Evolutionary conservation across 1,140 invertebrate species (phyloP), one percentile per base, ranked within the genome.

Genomic region (Oreohelix idahoensis): DNA sequence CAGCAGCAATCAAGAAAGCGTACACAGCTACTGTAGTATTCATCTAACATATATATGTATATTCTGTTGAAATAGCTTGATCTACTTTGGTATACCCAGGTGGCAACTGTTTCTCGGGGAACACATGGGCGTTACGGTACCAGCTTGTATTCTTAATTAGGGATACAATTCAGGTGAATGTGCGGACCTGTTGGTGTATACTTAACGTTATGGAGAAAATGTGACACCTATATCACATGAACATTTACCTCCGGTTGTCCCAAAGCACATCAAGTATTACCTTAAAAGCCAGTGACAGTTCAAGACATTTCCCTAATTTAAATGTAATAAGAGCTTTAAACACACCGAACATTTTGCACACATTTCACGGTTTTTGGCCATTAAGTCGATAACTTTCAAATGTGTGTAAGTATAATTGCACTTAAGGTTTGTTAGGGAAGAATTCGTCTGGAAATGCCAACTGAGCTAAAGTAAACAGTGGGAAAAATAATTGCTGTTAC

Each of bases 401-500:
- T 45, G 42, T 45, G 15, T 45, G 42, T 8, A 45, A 15, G 5
- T 8, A 45, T 45, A 45, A 45, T 45, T 8, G 42, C n/a, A n/a
- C 15, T 45, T 45, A 5, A 45, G 42, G 5, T 45, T 45, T 45
- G 42, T 45, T 45, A 45, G 2, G 10, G 1, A 58, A 58, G 15
- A n/a, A 58, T 15, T 4, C 20, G 53, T 58, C 53, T 58, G 53
- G 53, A 58, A 45, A 23, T 58, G 53, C 20, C 53, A 58, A 15
- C 23, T 58, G 53, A 58, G 53, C 23, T 11, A 23, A 11, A 15
- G 20, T 58, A 58, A 58, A 20, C 53, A 58, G 53, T 58, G 53
- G 4, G 20, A 58, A 58, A 23, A 58, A 23, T 20, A 20, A 58
- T 58, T 20, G 53, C 1, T 32, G 29, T 83, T 83, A 83, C 82